Evolutionary conservation across 2,797 vertebrate species (phyloP), one percentile per base, ranked within the genome.

Genomic region (Knipowitschia caucasica): DNA sequence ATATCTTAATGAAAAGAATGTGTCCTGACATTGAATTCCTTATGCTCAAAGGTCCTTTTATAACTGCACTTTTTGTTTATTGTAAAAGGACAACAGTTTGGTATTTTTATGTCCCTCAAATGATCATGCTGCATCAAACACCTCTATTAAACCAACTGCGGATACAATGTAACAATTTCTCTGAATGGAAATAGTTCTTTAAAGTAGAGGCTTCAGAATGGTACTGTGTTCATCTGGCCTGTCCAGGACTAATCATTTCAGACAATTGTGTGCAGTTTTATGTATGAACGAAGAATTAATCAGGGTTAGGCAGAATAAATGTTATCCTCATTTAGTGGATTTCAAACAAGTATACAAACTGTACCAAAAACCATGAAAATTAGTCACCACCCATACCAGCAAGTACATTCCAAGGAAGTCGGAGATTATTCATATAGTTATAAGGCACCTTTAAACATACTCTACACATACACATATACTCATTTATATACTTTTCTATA

Each of bases 21-120:
- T 49, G 29, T 33, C 46, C 27, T 49, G 46, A 23, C 46, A 49
- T 49, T 49, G 46, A 20, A 23, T 49, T 49, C 20, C 46, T 49
- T 49, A 33, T n/a, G 17, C 14, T 27, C 45, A 54, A 49, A 26
- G 25, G 30, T 14, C 51, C n/a, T 17, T n/a, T 26, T 44, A 24
- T 34, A 44, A 27, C 56, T 18, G 63, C 46, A 58, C 7, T 35
- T 14, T 35, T 21, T 29, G 3, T 30, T 7, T n/a, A 66, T 67
- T 40, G 40, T n/a, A 42, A 24, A 15, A 26, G 21, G 36, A 31
- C 24, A 5, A 52, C 20, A 42, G 52, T 56, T 27, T 36, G 58
- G 46, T 57, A 20, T 25, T 31, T 45, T 39, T 21, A 27, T 46
- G 11, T 31, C 25, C 18, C 51, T 11, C 9, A 14, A 29, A 24